A percentile compares a stretch with the other conserved stretches of the same genome.
phyloP scores from a whole-genome alignment of 64 coral and sea anemone genomes.

The Porites australiensis region DNA sequence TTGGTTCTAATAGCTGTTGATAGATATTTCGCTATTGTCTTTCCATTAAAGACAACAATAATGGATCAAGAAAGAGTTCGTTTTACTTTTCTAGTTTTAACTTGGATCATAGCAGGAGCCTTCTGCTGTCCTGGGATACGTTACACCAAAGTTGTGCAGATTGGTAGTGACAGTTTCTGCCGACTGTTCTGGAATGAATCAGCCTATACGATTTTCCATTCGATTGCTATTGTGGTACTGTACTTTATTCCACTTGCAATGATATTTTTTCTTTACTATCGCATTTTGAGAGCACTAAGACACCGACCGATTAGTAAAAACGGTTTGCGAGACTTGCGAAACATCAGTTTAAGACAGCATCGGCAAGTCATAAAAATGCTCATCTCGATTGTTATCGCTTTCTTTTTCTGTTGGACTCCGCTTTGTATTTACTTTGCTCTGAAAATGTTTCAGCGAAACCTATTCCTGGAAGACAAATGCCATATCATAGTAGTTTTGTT shows the following conservation, averaged over 20 bases:
- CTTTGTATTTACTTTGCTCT: neutral
- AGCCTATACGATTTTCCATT: neutral
- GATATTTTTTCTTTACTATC: neutral
- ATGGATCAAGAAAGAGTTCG: neutral
- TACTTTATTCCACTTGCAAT: neutral
- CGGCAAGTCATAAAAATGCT: neutral
- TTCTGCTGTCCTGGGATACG: neutral
- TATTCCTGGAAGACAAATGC: neutral
- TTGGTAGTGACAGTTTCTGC: neutral
- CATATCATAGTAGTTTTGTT: neutral
- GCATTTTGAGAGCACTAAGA: neutral
- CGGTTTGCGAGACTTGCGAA: neutral
- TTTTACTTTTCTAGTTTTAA: neutral
- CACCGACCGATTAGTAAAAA: neutral
- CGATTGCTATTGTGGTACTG: neutral
- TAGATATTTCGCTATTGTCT: neutral
- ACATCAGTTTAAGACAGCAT: neutral
- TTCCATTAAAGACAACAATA: neutral
- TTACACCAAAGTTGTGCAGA: neutral
- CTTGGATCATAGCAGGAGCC: neutral
- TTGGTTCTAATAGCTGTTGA: neutral
- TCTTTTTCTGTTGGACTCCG: conserved; percentile 9
- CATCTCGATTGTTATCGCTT: neutral
- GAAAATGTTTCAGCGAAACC: neutral
- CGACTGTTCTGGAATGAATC: neutral